Conservation (phyloP, 2,797 vertebrate species). For the Babyrousa celebensis region DNA sequence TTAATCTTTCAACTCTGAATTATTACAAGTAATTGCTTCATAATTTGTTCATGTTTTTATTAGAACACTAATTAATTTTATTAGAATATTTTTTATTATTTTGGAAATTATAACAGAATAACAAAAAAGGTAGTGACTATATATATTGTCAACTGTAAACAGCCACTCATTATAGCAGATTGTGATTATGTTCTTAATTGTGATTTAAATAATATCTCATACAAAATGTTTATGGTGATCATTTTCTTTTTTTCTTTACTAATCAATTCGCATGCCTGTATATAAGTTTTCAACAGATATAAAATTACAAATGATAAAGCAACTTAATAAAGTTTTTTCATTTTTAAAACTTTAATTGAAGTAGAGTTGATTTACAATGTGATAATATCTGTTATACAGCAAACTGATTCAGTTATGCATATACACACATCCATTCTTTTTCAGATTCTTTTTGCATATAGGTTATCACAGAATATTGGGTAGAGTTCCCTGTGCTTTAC, state of each 20-base stretch:
- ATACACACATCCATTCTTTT: too few relatives aligned
- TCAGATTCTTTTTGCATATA: too few relatives aligned
- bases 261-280: not conserved
- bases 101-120: conserved; percentile 22
- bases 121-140: not conserved
- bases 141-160: conserved; percentile 32
- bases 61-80: not conserved
- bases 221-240: not conserved
- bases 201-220: conserved; percentile 20
- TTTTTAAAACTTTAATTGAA: too few relatives aligned
- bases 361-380: too few relatives aligned
- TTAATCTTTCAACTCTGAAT: not conserved
- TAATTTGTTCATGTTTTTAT: conserved; percentile 9
- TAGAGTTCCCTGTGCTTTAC: too few relatives aligned
- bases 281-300: not conserved
- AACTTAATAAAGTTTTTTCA: not conserved
- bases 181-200: not conserved
- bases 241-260: not conserved
- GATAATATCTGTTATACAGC: too few relatives aligned
- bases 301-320: conserved; percentile 27
- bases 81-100: conserved; percentile 22
- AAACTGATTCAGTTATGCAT: too few relatives aligned
- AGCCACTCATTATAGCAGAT: not conserved
- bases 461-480: too few relatives aligned
- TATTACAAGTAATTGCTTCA: conserved; percentile 15